Base-by-base conservation (phyloP, 2,888 invertebrate species). In the Leucoptera coffeella region DNA sequence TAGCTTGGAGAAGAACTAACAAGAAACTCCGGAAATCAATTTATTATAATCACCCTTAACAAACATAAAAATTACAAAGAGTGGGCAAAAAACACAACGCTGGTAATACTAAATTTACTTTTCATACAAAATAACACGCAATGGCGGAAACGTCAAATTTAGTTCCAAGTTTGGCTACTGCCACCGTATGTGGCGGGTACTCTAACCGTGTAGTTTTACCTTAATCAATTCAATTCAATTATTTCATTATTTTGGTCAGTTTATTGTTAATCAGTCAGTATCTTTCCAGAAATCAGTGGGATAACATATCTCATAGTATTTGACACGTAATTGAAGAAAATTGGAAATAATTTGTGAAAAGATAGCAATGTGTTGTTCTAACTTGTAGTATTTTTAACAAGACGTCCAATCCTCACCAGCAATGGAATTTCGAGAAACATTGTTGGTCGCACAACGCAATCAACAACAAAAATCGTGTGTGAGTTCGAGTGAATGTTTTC, bases 401-500 rank as follows among this genome's bases (percentile, higher is more conserved):
- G 9, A 10, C 6, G 8, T 9, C 3, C 30, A 30, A 35, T 30
- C 32, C 37, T 34, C 23, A 23, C 15, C 28, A 31, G 45, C 43
- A 49, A 69, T 69, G 69, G 69, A 69, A 47, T 69, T 69, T 37
- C 61, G 67, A 6, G 67, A 69, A 38, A 69, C 69, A 11, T 47
- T 69, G 33, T 43, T 69, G 33, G 69, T 67, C 42, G 69, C 69
- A 32, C 69, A 69, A 43, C 47, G 62, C 42, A 69, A 69, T 53
- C 67, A 69, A 64, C 67, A 69, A 62, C 60, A 65, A 49, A 65
- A 69, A 47, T 62, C 69, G 54, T 64, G 65, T 57, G 67, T 65
- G 48, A 65, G 64, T 61, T 42, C 42, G 34, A 29, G 37, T 42
- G 38, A 25, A 25, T 37, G 36, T 29, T 42, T 41, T 39, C 8